These are phyloP conservation scores for Antedon mediterranea DNA, from an alignment of 53 echinoderm and acorn worm genomes.

Conservation along the genomic window DNA sequence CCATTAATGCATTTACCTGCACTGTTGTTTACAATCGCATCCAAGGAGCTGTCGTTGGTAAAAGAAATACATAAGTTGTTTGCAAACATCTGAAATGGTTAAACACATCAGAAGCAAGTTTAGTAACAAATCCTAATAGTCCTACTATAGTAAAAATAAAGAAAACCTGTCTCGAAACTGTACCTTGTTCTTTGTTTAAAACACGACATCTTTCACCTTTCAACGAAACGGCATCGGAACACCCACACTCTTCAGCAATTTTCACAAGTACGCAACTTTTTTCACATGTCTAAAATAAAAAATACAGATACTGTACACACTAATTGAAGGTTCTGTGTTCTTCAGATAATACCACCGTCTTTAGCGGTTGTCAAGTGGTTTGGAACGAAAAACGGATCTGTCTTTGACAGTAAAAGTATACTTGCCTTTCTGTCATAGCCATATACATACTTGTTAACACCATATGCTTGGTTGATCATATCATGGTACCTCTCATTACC, in stretches of 20 bases:
- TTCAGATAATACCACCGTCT: too few relatives aligned
- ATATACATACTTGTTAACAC: neutral
- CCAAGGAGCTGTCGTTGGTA: neutral
- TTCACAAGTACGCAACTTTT: conserved; percentile 21
- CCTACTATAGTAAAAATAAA: too few relatives aligned
- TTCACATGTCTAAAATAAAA: conserved; percentile 25
- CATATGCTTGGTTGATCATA: neutral
- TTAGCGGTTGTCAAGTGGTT: too few relatives aligned
- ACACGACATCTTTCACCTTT: conserved; percentile 21
- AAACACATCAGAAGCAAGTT: neutral
- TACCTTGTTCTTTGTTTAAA: conserved; percentile 18
- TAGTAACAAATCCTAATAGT: too few relatives aligned
- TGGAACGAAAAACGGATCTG: too few relatives aligned
- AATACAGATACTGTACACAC: too few relatives aligned
- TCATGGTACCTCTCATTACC: neutral
- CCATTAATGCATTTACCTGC: too few relatives aligned
- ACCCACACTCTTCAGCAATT: conserved; percentile 13
- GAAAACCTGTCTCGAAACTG: neutral
- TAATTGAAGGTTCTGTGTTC: too few relatives aligned
- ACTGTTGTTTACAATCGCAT: neutral
- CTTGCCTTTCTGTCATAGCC: neutral
- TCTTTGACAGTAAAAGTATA: too few relatives aligned
- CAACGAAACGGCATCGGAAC: conserved; percentile 21
- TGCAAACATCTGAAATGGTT: neutral
- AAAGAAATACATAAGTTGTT: neutral